Base-by-base conservation (phyloP, 2,797 vertebrate species). In the Decapterus maruadsi region DNA sequence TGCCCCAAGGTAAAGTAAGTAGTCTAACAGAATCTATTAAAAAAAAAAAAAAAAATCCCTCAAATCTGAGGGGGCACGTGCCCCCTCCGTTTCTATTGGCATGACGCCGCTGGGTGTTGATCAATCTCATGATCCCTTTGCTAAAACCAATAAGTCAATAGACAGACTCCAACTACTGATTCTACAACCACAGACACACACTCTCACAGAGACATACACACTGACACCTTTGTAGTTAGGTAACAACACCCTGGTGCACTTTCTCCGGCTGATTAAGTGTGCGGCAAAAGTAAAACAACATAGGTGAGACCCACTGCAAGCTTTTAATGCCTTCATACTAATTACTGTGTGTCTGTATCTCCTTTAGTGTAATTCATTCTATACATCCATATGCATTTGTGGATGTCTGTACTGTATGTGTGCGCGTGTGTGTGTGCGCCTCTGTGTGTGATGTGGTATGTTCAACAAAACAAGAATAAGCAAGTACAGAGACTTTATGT, bases 61-160 rank as follows among this genome's bases (percentile, higher is more conserved):
- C n/a, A n/a, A n/a, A n/a, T n/a, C n/a, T n/a, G n/a, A n/a, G n/a
- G n/a, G n/a, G n/a, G n/a, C n/a, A n/a, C n/a, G n/a, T n/a, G n/a
- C n/a, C n/a, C n/a, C n/a, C n/a, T n/a, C n/a, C n/a, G n/a, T n/a
- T n/a, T n/a, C n/a, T n/a, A n/a, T n/a, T n/a, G n/a, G n/a, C n/a
- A n/a, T n/a, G n/a, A n/a, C n/a, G n/a, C n/a, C n/a, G n/a, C n/a
- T n/a, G n/a, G 40, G 36, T 56, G 80, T 3, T 67, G 66, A 75
- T 59, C 12, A 22, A 56, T 45, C 71, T 65, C 72, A 61, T 57
- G 13, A 75, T 73, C 76, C 43, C 58, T 64, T 43, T n/a, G 59
- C 72, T 36, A 38, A 48, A 63, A 43, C 71, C 55, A 78, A 78
- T 78, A 80, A 70, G 65, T 87, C 55, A 42, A 87, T 83, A 77